phyloP scores from a whole-genome alignment of 1,140 invertebrate species.

The Whitmania pigra region DNA sequence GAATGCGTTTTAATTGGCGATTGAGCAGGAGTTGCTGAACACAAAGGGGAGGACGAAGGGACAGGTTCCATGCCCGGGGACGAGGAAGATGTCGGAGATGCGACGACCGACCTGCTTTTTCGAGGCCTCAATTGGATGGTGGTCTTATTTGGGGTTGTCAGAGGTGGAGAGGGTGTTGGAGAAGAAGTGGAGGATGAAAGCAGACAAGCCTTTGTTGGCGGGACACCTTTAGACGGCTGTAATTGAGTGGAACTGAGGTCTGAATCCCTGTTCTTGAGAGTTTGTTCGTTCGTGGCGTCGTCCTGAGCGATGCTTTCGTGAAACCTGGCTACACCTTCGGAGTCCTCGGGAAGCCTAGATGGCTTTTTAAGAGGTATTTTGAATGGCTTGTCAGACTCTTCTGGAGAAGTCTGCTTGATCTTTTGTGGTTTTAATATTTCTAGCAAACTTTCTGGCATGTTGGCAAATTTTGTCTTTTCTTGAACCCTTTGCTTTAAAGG shows the following conservation, averaged over 20 bases:
- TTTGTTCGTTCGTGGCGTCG: not conserved
- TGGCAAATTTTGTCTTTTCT: constrained; percentile 7
- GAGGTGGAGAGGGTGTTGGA: not conserved
- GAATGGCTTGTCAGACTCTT: not conserved
- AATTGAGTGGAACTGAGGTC: not conserved
- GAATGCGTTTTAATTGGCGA: too few species aligned
- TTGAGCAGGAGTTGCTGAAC: too few species aligned
- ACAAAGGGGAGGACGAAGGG: too few species aligned
- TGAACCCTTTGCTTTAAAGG: not conserved
- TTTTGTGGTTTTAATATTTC: constrained; percentile 10
- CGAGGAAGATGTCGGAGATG: too few species aligned
- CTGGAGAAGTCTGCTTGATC: not conserved
- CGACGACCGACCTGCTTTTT: too few species aligned
- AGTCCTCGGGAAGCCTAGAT: not conserved
- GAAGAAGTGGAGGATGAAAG: not conserved
- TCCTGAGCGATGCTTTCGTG: not conserved
- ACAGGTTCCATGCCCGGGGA: too few species aligned
- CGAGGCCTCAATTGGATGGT: too few species aligned
- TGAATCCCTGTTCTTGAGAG: not conserved
- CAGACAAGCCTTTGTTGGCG: not conserved
- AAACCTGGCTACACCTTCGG: not conserved
- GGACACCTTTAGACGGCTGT: not conserved
- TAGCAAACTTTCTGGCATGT: not conserved
- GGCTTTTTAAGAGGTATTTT: not conserved
- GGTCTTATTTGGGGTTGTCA: not conserved